Conservation (phyloP, 2,113 vertebrate genomes). For the Murina feae region DNA sequence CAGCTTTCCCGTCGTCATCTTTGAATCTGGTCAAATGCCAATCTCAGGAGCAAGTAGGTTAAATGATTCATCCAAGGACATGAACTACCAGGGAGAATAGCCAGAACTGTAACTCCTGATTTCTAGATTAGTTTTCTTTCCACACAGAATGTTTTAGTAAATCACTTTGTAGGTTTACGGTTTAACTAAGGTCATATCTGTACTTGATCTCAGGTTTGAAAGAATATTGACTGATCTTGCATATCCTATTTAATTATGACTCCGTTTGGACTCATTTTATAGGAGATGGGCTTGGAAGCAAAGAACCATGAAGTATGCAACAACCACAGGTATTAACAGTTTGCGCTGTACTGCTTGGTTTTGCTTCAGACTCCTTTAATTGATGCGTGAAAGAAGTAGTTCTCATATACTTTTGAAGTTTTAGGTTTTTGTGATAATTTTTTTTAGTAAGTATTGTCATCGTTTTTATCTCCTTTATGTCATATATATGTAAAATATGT, state of each 20-base stretch:
- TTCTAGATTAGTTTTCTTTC: neutral
- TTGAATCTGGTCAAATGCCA: neutral
- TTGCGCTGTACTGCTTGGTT: neutral
- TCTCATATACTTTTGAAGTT: neutral
- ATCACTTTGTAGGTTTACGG: neutral
- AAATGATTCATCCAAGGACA: neutral
- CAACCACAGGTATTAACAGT: conserved; percentile 73
- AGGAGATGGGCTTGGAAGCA: conserved; percentile 78
- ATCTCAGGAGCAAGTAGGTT: neutral
- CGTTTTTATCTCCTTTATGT: neutral
- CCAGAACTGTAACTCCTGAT: neutral
- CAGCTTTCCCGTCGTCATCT: neutral
- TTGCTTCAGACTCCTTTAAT: neutral
- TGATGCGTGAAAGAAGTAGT: neutral
- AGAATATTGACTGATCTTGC: neutral
- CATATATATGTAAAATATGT: neutral
- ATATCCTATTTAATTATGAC: neutral
- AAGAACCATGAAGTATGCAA: conserved; percentile 74
- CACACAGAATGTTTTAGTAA: neutral
- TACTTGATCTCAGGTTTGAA: neutral
- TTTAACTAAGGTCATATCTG: neutral
- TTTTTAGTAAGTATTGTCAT: neutral
- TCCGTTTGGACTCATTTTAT: conserved; percentile 61
- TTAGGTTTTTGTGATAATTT: neutral
- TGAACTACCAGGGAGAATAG: neutral